These are phyloP conservation scores for Pseudachorutes palmiensis DNA, from an alignment of 1,140 invertebrate species.

Conservation along the genomic window DNA sequence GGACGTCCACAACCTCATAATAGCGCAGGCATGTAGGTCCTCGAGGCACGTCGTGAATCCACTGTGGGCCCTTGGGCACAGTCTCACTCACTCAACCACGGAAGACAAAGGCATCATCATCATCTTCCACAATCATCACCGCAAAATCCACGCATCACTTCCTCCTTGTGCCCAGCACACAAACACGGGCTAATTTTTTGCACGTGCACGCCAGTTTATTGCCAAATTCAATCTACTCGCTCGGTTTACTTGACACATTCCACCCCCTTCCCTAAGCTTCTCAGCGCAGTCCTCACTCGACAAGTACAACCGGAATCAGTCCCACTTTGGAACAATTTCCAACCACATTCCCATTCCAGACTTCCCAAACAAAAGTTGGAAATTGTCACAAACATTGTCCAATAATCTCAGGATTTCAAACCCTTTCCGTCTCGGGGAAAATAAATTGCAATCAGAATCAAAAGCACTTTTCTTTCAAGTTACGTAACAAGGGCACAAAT, in stretches of 20 bases:
- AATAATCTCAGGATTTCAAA: no score
- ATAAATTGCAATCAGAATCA: no score
- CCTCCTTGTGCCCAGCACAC: no score
- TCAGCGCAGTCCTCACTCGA: no score
- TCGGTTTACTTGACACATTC: background rate
- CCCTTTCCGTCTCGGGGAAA: no score
- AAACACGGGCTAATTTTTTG: background rate
- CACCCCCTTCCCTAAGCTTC: background rate
- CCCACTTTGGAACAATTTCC: background rate
- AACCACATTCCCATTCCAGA: background rate
- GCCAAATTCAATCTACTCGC: background rate
- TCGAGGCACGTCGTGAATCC: slow-evolving; percentile 31
- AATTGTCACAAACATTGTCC: background rate
- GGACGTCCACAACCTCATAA: slow-evolving; percentile 18
- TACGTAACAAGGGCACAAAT: no score
- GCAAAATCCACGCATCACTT: no score
- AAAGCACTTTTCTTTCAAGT: no score
- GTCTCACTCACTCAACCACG: slow-evolving; percentile 7
- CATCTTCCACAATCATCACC: background rate
- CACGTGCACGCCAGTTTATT: no score
- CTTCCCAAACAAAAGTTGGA: background rate
- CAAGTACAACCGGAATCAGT: no score
- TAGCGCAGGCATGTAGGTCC: slow-evolving; percentile 28
- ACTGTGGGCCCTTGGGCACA: slow-evolving; percentile 31
- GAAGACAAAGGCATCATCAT: background rate